Evolutionary conservation across 2,888 invertebrate genomes (phyloP).

Genomic region (Andrena haemorrhoa): DNA sequence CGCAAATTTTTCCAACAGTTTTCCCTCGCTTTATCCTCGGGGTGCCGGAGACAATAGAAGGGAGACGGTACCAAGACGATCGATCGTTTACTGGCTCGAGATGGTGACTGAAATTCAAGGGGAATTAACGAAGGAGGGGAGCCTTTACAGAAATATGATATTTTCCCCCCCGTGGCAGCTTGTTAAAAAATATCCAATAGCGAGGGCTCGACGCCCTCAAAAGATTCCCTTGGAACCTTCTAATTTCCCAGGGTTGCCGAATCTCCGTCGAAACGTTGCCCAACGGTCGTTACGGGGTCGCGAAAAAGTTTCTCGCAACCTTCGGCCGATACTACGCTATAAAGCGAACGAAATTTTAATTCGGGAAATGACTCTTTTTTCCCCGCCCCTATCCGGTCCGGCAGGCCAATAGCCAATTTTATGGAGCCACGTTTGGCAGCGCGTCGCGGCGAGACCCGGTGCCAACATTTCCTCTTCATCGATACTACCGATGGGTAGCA

Average conservation of each 20-base stretch:
- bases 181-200: slow-evolving; percentile 80
- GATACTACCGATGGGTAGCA: slow-evolving; percentile 33
- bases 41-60: slow-evolving; percentile 78
- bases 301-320: background rate
- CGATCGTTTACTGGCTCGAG: slow-evolving; percentile 76
- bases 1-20: slow-evolving; percentile 75
- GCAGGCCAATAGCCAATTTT: slow-evolving; percentile 47
- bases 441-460: slow-evolving; percentile 29
- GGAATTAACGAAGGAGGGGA: slow-evolving; percentile 43
- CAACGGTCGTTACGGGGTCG: background rate
- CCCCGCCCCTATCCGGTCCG: background rate
- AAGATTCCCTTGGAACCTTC: slow-evolving; percentile 52
- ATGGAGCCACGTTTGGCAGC: slow-evolving; percentile 47
- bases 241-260: slow-evolving; percentile 53
- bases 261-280: slow-evolving; percentile 1
- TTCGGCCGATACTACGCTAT: too few species aligned
- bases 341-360: slow-evolving; percentile 35
- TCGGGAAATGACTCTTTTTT: slow-evolving; percentile 37
- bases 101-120: slow-evolving; percentile 71
- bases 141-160: slow-evolving; percentile 81
- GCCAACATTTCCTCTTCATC: slow-evolving; percentile 57
- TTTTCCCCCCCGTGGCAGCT: slow-evolving; percentile 73
- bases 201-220: slow-evolving; percentile 64
- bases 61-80: slow-evolving; percentile 78
- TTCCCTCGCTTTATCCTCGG: slow-evolving; percentile 61